Evolutionary conservation across 1,140 invertebrate genomes (phyloP).

Genomic region (Cephus cinctus): DNA sequence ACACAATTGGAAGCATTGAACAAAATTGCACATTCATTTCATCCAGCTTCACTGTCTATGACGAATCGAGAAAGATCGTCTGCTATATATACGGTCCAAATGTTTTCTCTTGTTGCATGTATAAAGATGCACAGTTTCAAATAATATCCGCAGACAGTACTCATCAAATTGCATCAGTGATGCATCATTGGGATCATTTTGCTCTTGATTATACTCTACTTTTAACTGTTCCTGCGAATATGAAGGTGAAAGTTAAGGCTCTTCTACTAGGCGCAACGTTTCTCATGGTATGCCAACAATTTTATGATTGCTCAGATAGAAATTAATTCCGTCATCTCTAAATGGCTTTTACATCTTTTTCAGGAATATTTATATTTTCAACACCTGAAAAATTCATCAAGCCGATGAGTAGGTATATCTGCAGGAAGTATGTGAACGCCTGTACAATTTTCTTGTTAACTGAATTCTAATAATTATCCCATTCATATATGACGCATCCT

Average conservation of each 20-base stretch:
- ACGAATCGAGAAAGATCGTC: constrained; percentile 18
- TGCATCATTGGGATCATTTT: constrained; percentile 36
- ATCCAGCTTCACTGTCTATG: constrained; percentile 37
- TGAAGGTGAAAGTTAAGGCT: constrained; percentile 36
- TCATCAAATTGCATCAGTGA: constrained; percentile 37
- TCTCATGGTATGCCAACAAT: constrained; percentile 29
- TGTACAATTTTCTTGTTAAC: too few species aligned
- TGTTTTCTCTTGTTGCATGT: constrained; percentile 36
- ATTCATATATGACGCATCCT: too few species aligned
- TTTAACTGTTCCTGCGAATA: constrained; percentile 33
- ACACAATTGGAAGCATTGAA: constrained; percentile 36
- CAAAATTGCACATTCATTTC: constrained; percentile 36
- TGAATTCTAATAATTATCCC: too few species aligned
- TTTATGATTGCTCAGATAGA: background rate
- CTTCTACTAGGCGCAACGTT: constrained; percentile 40
- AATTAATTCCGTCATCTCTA: background rate
- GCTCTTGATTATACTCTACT: constrained; percentile 33
- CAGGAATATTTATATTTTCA: constrained; percentile 30
- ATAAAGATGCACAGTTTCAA: constrained; percentile 36
- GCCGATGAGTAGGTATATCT: too few species aligned
- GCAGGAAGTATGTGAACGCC: too few species aligned
- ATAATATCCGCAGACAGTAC: constrained; percentile 34
- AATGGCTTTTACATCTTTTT: constrained; percentile 13
- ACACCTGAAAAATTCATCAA: background rate
- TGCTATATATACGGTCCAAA: constrained; percentile 38